Evolutionary conservation across 2,113 vertebrate species (phyloP).

Genomic region (Pampusana beccarii): DNA sequence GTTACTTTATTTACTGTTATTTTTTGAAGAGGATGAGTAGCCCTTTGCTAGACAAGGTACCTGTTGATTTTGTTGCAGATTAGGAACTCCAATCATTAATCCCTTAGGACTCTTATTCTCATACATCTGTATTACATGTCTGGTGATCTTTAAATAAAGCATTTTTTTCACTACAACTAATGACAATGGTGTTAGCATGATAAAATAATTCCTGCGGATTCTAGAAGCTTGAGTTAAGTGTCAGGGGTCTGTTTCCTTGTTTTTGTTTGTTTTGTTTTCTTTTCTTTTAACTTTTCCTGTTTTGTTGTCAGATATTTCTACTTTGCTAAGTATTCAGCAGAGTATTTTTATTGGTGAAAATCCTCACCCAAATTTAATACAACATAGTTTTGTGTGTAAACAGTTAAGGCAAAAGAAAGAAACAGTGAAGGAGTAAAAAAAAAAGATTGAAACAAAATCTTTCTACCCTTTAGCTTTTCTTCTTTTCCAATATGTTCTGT

Average conservation of each 20-base stretch:
- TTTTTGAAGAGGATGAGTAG: neutral
- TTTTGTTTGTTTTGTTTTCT: neutral
- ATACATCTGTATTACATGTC: neutral
- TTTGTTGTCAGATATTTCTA: neutral
- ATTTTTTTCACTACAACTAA: neutral
- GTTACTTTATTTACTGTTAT: accelerated
- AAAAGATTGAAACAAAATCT: neutral
- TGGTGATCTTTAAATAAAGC: neutral
- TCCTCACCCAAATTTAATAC: neutral
- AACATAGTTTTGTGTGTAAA: neutral
- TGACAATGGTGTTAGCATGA: neutral
- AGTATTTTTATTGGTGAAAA: neutral
- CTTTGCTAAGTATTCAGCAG: neutral
- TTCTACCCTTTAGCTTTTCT: neutral
- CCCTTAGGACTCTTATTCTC: neutral
- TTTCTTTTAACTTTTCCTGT: neutral
- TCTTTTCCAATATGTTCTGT: neutral
- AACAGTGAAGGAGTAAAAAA: neutral
- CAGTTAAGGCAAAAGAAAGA: neutral
- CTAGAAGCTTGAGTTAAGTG: neutral
- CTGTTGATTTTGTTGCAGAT: neutral
- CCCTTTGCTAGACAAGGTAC: neutral
- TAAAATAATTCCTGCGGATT: neutral
- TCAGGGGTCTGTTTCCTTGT: neutral
- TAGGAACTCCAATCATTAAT: neutral